phyloP scores from a whole-genome alignment of 2,797 vertebrate species.

The Rhabdomys pumilio region DNA sequence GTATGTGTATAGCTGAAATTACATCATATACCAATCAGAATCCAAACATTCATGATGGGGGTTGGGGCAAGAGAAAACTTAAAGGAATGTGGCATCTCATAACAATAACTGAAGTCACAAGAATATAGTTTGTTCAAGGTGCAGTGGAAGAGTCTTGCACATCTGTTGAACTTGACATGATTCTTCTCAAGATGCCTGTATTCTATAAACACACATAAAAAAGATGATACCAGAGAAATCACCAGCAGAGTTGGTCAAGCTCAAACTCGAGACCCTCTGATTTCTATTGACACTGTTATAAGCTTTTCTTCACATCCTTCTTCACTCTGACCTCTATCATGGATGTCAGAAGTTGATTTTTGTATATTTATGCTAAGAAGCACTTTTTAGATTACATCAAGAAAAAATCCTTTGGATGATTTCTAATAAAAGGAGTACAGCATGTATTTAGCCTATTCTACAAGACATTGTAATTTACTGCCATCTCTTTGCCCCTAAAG shows the following conservation, averaged over 20 bases:
- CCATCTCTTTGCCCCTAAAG: neutral
- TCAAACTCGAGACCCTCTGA: neutral
- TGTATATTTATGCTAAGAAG: neutral
- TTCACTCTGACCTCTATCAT: neutral
- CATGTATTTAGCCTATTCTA: neutral
- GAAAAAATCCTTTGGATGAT: constrained; percentile 28
- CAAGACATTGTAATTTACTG: neutral
- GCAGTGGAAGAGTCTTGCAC: neutral
- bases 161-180: constrained; percentile 3
- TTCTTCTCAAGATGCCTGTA: neutral
- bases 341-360: neutral
- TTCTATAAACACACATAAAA: neutral
- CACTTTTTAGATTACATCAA: neutral
- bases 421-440: neutral
- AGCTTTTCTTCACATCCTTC: neutral
- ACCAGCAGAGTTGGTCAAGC: neutral
- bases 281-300: neutral
- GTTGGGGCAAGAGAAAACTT: neutral
- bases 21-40: neutral
- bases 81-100: neutral
- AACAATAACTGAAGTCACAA: neutral
- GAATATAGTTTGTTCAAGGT: neutral
- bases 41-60: neutral
- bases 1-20: neutral
- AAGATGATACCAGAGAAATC: neutral